Evolutionary conservation across 2,888 invertebrate species (phyloP).

Genomic region (Apamea crenata): DNA sequence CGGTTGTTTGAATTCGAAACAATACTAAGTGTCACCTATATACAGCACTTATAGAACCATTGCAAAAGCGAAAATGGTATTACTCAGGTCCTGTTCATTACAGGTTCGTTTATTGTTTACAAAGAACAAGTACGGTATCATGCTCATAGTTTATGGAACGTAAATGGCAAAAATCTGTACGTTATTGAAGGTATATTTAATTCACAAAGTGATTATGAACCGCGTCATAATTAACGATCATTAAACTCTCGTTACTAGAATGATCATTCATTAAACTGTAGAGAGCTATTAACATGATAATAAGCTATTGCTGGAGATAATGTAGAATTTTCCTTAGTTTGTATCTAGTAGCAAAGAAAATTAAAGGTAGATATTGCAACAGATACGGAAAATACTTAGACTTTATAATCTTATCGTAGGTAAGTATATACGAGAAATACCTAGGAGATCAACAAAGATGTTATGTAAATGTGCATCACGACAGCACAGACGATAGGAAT

Average conservation of each 20-base stretch:
- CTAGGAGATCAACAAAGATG: slow-evolving; percentile 60
- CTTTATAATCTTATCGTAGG: slow-evolving; percentile 52
- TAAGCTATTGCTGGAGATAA: slow-evolving; percentile 44
- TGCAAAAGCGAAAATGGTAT: slow-evolving; percentile 11
- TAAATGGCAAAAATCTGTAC: slow-evolving; percentile 3
- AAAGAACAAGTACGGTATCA: neutral
- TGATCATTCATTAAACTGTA: slow-evolving; percentile 46
- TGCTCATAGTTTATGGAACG: neutral
- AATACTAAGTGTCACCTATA: slow-evolving; percentile 36
- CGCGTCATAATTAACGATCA: slow-evolving; percentile 52
- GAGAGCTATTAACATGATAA: slow-evolving; percentile 56
- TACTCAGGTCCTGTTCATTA: neutral
- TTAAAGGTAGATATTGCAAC: slow-evolving; percentile 45
- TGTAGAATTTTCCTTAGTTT: slow-evolving; percentile 56
- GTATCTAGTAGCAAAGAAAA: slow-evolving; percentile 34
- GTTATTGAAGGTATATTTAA: slow-evolving; percentile 31
- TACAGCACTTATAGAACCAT: slow-evolving; percentile 17
- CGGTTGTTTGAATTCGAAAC: slow-evolving; percentile 42
- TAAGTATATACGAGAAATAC: slow-evolving; percentile 51
- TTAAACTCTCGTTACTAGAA: slow-evolving; percentile 56
- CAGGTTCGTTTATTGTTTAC: slow-evolving; percentile 17
- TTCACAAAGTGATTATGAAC: slow-evolving; percentile 45
- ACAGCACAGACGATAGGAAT: slow-evolving; percentile 46
- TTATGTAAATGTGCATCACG: slow-evolving; percentile 59
- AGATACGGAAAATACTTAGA: slow-evolving; percentile 55